phyloP scores from a whole-genome alignment of 2,888 invertebrate species.

The Labia minor region DNA sequence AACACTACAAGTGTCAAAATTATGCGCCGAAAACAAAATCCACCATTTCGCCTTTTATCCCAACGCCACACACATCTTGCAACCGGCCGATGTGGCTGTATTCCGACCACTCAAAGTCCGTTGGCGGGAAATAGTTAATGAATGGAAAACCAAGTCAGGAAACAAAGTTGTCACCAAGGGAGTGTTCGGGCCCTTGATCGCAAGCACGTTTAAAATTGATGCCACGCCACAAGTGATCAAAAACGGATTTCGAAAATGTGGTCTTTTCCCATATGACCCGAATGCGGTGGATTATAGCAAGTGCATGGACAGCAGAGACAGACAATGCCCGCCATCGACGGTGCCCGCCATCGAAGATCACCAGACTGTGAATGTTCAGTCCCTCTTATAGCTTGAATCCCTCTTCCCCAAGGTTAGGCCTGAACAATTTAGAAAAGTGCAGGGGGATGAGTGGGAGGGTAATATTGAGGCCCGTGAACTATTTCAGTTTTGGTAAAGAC shows the following conservation, averaged over 20 bases:
- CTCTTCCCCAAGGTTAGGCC: not conserved
- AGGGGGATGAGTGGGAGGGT: too few species aligned
- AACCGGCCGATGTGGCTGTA: constrained; percentile 18
- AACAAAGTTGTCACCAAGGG: constrained; percentile 16
- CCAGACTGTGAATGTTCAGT: too few species aligned
- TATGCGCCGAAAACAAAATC: constrained; percentile 15
- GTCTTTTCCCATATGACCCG: constrained; percentile 14
- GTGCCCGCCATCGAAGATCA: too few species aligned
- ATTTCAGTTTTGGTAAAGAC: not conserved
- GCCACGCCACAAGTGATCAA: constrained; percentile 3
- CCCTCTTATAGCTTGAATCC: not conserved
- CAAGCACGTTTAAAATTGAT: not conserved
- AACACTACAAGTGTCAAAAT: constrained; percentile 13
- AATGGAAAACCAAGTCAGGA: constrained; percentile 16
- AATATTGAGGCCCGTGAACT: not conserved
- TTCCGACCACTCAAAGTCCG: constrained; percentile 14
- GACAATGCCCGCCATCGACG: constrained; percentile 13
- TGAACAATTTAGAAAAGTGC: too few species aligned
- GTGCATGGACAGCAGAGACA: constrained; percentile 5
- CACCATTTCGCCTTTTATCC: constrained; percentile 16
- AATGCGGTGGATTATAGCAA: constrained; percentile 15
- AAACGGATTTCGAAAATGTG: constrained; percentile 17
- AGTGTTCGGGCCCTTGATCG: constrained; percentile 14
- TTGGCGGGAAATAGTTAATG: constrained; percentile 14
- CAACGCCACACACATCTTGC: constrained; percentile 17